phyloP scores from a whole-genome alignment of 1,140 invertebrate species.

The Nasonia vitripennis region DNA sequence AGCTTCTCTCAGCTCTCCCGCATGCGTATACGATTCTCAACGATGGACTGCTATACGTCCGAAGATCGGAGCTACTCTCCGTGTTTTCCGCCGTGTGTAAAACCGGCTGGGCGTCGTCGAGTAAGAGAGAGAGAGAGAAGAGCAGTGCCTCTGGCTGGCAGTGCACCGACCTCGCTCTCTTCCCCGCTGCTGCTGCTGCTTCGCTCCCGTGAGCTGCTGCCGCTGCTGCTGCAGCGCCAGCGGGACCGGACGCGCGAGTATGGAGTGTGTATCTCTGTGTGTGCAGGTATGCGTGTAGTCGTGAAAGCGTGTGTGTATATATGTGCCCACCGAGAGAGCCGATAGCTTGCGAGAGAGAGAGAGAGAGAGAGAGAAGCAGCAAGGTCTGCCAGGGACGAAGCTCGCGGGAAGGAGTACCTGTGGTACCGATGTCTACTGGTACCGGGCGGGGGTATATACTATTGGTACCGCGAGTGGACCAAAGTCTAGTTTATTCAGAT shows the following conservation, averaged over 20 bases:
- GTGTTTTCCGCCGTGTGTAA: slow-evolving; percentile 62
- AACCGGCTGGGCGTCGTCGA: slow-evolving; percentile 72
- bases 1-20: neutral
- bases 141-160: slow-evolving; percentile 69
- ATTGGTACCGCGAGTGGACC: no score
- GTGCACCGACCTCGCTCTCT: slow-evolving; percentile 62
- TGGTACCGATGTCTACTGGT: neutral
- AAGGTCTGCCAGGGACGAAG: neutral
- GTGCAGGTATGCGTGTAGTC: neutral
- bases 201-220: neutral
- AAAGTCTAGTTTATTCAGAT: neutral
- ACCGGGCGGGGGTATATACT: no score
- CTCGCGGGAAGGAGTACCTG: slow-evolving; percentile 60
- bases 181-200: slow-evolving; percentile 46
- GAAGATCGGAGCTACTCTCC: slow-evolving; percentile 25
- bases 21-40: neutral
- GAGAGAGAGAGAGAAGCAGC: neutral
- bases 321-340: neutral
- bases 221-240: neutral
- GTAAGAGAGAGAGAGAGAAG: slow-evolving; percentile 56
- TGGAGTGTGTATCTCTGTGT: neutral
- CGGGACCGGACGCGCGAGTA: neutral
- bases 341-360: neutral
- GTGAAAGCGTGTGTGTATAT: neutral
- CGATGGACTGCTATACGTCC: neutral